Percentiles rank a stretch among this genome's conserved stretches.
Evolutionary conservation across 2,797 vertebrate species (phyloP).

Genomic region (Syncerus caffer): DNA sequence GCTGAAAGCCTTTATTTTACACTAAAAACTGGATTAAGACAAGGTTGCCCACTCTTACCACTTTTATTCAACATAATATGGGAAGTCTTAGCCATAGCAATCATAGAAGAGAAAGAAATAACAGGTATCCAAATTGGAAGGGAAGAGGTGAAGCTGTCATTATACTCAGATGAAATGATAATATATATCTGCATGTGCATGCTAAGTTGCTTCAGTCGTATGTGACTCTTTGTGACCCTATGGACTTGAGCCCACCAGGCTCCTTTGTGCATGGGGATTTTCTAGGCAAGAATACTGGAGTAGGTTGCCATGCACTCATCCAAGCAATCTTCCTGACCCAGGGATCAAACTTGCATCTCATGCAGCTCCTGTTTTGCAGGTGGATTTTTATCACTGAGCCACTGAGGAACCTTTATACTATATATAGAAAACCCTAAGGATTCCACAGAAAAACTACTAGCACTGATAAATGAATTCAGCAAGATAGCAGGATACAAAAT

Average conservation of each 20-base stretch:
- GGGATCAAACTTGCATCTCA: background rate
- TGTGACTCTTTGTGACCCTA: background rate
- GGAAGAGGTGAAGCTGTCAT: background rate
- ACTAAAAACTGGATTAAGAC: background rate
- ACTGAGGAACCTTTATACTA: background rate
- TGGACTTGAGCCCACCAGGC: background rate
- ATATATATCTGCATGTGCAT: background rate
- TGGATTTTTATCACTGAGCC: background rate
- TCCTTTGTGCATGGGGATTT: background rate
- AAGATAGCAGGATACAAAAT: background rate
- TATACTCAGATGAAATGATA: background rate
- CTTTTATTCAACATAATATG: background rate
- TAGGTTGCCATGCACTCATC: background rate
- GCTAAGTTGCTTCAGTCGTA: background rate
- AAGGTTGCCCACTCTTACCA: background rate
- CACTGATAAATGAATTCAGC: background rate
- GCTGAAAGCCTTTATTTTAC: background rate
- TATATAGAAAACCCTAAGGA: background rate
- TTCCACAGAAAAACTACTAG: background rate
- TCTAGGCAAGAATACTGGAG: background rate
- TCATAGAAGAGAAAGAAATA: background rate
- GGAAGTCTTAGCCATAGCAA: background rate
- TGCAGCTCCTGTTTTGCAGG: background rate
- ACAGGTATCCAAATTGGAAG: background rate
- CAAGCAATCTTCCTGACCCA: background rate